Conservation (phyloP, 1,140 invertebrate genomes). For the Lepidurus apus region DNA sequence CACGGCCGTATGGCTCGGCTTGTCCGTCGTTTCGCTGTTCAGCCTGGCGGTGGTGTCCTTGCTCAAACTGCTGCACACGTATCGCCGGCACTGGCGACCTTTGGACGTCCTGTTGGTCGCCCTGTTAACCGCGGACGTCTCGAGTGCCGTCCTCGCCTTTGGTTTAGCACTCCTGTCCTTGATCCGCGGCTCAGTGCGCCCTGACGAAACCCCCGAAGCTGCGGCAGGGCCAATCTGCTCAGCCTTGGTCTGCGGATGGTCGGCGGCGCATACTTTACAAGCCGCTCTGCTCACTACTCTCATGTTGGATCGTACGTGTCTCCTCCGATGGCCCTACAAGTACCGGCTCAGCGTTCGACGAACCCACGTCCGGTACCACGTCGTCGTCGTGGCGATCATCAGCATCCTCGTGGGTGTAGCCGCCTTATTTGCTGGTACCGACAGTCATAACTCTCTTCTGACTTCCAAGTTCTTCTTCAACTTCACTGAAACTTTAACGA, state of each 20-base stretch:
- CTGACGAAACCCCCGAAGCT: slow-evolving; percentile 45
- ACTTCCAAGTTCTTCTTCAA: neutral
- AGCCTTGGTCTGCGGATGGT: slow-evolving; percentile 48
- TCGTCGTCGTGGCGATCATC: slow-evolving; percentile 50
- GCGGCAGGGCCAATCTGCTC: slow-evolving; percentile 47
- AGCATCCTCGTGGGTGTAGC: slow-evolving; percentile 48
- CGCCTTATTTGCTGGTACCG: slow-evolving; percentile 39
- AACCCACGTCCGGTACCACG: slow-evolving; percentile 52
- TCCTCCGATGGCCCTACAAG: slow-evolving; percentile 47
- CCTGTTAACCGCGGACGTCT: slow-evolving; percentile 41
- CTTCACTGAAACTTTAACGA: neutral
- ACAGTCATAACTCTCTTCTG: neutral
- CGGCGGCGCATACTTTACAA: slow-evolving; percentile 51
- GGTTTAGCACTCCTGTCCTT: slow-evolving; percentile 27
- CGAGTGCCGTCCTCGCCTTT: slow-evolving; percentile 25
- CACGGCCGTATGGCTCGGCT: slow-evolving; percentile 38
- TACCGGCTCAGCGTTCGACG: slow-evolving; percentile 48
- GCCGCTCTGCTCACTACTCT: slow-evolving; percentile 51
- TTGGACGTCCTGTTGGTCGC: slow-evolving; percentile 53
- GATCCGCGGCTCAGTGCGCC: neutral
- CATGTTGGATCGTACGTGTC: slow-evolving; percentile 49
- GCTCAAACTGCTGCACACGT: slow-evolving; percentile 47
- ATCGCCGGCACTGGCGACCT: slow-evolving; percentile 50
- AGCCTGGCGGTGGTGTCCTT: slow-evolving; percentile 41
- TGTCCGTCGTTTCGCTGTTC: slow-evolving; percentile 36